Percentiles rank a stretch among this genome's conserved stretches.
Evolutionary conservation across 2,888 invertebrate genomes (phyloP).

Genomic region (Argyra leucocephala): DNA sequence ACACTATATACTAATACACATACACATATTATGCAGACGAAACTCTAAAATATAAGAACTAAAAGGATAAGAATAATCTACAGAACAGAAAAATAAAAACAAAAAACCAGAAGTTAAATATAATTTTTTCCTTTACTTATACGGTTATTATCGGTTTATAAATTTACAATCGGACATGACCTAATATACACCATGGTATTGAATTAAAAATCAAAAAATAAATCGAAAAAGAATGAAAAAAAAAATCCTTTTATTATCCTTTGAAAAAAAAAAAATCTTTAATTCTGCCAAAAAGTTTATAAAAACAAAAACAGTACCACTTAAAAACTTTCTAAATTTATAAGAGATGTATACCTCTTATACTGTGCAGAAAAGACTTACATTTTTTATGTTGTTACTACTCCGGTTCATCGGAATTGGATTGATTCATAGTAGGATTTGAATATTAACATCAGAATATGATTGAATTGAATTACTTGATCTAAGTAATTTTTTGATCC

Average conservation of each 20-base stretch:
- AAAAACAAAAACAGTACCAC: no score
- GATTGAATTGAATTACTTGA: no score
- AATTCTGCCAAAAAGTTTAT: no score
- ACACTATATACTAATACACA: not conserved
- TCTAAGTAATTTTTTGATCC: no score
- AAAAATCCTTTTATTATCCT: not conserved
- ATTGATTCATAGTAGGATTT: no score
- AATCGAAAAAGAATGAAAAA: not conserved
- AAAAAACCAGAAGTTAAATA: not conserved
- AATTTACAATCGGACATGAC: conserved; percentile 3
- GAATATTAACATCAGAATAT: no score
- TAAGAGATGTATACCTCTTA: no score
- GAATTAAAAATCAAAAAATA: not conserved
- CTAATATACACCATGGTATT: not conserved
- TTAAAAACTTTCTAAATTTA: no score
- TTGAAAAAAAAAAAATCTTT: not conserved
- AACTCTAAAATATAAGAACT: not conserved
- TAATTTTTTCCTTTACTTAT: not conserved
- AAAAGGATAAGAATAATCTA: not conserved
- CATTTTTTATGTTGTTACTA: no score
- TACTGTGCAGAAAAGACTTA: no score
- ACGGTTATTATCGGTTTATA: not conserved
- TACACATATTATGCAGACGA: not conserved
- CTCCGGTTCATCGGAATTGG: no score
- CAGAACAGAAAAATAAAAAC: not conserved